Conservation (phyloP, 2,888 invertebrate species). For the Halocaridina rubra region DNA sequence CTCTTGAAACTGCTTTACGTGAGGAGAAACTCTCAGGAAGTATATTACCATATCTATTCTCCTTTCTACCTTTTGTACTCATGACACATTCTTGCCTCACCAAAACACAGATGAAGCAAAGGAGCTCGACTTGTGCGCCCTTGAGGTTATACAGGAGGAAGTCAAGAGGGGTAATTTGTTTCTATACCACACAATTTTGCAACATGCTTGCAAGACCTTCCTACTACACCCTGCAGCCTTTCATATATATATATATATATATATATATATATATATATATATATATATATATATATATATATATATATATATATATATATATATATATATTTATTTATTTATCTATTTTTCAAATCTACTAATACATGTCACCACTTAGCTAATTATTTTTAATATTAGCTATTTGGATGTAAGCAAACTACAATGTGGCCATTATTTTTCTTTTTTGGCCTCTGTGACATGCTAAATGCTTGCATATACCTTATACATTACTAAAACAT, state of each 20-base stretch:
- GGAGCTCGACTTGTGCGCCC: conserved; percentile 40
- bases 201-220: background rate
- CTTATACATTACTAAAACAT: too few species aligned
- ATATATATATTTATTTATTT: background rate
- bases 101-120: conserved; percentile 44
- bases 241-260: background rate
- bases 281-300: background rate
- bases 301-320: background rate
- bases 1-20: too few species aligned
- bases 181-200: background rate
- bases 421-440: too few species aligned
- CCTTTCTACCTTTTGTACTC: too few species aligned
- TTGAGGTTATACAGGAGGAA: conserved; percentile 46
- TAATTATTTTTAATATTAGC: too few species aligned
- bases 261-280: background rate
- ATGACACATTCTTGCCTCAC: background rate
- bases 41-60: too few species aligned
- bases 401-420: too few species aligned
- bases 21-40: too few species aligned
- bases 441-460: background rate
- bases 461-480: background rate
- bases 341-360: too few species aligned
- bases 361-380: too few species aligned
- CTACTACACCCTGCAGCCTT: background rate
- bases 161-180: conserved; percentile 41